Evolutionary conservation across 2,797 vertebrate species (phyloP).

Genomic region (Sternotherus odoratus): DNA sequence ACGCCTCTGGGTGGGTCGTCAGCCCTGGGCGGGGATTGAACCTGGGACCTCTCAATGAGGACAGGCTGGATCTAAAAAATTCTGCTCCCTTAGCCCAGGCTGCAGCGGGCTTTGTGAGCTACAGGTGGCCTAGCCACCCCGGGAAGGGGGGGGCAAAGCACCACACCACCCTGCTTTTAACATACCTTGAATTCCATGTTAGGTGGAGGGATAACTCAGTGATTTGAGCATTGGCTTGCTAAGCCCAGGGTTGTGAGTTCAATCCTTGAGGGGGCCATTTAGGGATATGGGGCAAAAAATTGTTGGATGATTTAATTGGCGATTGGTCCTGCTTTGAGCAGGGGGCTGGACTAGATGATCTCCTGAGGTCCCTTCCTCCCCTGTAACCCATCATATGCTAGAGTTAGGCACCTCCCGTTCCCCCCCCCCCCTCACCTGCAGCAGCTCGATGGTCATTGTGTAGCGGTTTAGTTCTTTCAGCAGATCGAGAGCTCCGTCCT

Average conservation of each 20-base stretch:
- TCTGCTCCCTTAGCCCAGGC: background rate
- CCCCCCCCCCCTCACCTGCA: constrained; percentile 86
- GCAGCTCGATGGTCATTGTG: constrained; percentile 93
- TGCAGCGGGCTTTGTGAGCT: background rate
- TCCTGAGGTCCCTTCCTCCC: no score
- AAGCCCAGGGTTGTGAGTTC: no score
- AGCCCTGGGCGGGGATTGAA: background rate
- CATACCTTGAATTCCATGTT: background rate
- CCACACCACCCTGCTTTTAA: background rate
- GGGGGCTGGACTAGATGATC: no score
- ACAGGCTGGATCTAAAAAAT: background rate
- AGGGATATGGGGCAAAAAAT: no score
- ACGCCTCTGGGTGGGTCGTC: no score
- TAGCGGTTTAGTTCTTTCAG: constrained; percentile 89
- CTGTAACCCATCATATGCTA: background rate
- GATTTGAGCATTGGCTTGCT: no score
- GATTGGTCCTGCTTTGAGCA: no score
- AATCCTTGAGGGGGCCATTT: no score
- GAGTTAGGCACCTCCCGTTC: background rate
- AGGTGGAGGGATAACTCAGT: no score
- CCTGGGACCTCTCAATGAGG: background rate
- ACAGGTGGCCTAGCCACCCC: background rate
- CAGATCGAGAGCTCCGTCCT: constrained; percentile 93
- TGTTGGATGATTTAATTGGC: no score
- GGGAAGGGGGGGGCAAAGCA: background rate